These are phyloP conservation scores for Xestia rhomboidea DNA, from an alignment of 2,888 invertebrate species.

Conservation along the genomic window DNA sequence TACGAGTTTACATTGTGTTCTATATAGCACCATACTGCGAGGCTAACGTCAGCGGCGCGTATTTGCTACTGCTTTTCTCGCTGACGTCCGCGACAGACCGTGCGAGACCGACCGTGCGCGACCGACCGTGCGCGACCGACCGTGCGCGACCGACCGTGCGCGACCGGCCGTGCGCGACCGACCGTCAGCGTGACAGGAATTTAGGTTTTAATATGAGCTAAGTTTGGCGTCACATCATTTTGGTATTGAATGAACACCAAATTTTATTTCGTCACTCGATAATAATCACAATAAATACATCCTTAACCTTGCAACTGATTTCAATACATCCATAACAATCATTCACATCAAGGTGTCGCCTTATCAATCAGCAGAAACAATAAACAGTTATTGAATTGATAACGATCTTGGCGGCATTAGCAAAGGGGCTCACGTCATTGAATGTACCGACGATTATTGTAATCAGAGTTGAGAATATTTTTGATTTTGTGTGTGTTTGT, in stretches of 20 bases:
- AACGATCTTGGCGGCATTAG: constrained; percentile 70
- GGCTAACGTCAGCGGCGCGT: no score
- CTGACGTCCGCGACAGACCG: no score
- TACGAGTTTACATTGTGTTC: no score
- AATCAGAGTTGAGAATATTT: constrained; percentile 82
- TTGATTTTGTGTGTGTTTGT: constrained; percentile 34
- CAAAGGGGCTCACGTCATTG: constrained; percentile 66
- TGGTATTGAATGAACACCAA: neutral
- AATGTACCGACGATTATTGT: constrained; percentile 74
- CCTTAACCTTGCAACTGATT: constrained; percentile 38
- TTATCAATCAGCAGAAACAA: constrained; percentile 69
- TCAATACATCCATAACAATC: constrained; percentile 22
- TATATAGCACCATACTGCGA: no score
- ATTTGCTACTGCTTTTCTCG: no score
- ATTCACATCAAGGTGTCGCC: constrained; percentile 50
- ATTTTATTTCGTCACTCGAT: neutral
- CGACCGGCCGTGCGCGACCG: no score
- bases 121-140: no score
- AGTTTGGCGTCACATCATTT: neutral
- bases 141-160: no score
- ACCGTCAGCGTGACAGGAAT: no score
- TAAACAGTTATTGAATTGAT: constrained; percentile 74
- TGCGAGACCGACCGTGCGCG: no score
- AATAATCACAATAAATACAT: neutral
- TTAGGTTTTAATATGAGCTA: neutral